Conservation (phyloP, 2,797 vertebrate genomes). For the Lutra lutra region DNA sequence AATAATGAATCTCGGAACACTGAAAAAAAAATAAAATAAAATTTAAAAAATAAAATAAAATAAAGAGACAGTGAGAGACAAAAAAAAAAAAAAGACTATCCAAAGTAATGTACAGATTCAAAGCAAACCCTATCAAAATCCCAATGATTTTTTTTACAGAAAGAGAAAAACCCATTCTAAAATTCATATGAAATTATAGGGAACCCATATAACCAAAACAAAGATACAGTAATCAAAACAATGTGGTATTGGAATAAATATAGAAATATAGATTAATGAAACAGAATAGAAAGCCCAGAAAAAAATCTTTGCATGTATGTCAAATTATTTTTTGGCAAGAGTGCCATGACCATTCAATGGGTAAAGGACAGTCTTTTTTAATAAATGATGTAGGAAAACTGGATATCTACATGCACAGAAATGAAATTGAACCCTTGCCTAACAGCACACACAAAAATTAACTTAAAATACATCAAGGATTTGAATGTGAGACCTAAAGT, state of each 20-base stretch:
- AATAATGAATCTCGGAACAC: no score
- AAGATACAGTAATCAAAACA: background rate
- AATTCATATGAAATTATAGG: background rate
- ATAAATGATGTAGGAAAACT: background rate
- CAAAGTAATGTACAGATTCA: background rate
- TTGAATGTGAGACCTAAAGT: background rate
- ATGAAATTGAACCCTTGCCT: background rate
- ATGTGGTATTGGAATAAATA: background rate
- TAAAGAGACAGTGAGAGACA: no score
- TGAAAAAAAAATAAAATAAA: no score
- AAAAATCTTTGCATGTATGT: background rate
- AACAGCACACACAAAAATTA: background rate
- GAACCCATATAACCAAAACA: background rate
- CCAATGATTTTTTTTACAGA: background rate
- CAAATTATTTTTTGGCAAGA: background rate
- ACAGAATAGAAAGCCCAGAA: background rate
- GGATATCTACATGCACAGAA: background rate
- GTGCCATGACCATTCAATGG: background rate
- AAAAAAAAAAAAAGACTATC: background rate
- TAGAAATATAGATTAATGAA: background rate
- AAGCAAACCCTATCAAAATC: background rate
- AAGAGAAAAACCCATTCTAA: background rate
- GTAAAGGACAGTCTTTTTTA: background rate
- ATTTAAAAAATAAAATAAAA: no score
- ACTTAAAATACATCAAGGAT: background rate